These are phyloP conservation scores for Formicarius rufipectus DNA, from an alignment of 2,113 vertebrate species.

Conservation along the genomic window DNA sequence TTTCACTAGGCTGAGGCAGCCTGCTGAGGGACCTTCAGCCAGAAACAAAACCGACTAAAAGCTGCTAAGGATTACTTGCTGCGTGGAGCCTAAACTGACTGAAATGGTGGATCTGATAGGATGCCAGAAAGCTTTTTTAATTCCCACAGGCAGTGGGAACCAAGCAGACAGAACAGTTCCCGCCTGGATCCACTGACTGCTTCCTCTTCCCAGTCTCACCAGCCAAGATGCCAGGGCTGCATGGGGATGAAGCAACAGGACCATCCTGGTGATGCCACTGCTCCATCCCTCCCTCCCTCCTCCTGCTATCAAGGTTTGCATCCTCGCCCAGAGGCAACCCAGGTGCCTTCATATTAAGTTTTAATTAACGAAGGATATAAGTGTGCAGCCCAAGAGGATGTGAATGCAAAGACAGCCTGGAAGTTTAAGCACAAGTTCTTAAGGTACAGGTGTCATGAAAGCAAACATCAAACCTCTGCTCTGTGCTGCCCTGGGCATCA, in stretches of 20 bases:
- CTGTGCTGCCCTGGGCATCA: rapidly evolving
- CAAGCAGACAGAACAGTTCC: neutral
- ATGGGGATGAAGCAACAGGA: neutral
- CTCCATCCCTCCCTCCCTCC: neutral
- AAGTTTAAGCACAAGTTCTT: neutral
- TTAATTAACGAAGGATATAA: neutral
- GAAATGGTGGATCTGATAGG: neutral
- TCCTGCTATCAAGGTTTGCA: rapidly evolving
- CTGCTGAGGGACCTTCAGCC: neutral
- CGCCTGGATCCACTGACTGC: neutral
- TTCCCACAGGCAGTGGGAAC: neutral
- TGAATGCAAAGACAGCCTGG: neutral
- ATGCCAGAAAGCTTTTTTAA: neutral
- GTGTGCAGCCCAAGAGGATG: neutral
- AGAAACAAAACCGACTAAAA: neutral
- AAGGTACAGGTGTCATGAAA: neutral
- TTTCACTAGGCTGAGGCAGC: neutral
- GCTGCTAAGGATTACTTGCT: rapidly evolving
- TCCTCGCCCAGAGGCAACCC: neutral
- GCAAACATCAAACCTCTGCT: neutral
- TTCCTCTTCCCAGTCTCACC: neutral
- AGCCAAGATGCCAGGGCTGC: neutral
- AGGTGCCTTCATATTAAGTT: neutral
- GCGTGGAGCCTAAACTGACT: neutral
- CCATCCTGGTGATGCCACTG: rapidly evolving